phyloP scores from a whole-genome alignment of 2,888 invertebrate genomes.

The Girardia tigrina region DNA sequence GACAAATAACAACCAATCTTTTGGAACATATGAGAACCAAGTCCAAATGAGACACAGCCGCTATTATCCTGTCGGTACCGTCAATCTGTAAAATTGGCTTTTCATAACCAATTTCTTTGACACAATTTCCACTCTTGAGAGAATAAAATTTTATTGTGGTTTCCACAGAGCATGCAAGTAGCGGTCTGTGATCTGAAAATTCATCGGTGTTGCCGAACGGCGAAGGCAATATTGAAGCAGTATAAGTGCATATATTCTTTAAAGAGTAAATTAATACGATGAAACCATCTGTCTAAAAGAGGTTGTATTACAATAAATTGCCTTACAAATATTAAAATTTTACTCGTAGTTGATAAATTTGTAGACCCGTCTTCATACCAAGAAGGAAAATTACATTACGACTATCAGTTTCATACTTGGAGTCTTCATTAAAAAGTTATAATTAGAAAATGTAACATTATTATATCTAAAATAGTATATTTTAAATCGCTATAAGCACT shows the following conservation, averaged over 20 bases:
- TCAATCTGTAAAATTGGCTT: background rate
- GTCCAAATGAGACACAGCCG: background rate
- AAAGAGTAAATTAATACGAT: background rate
- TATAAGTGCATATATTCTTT: background rate
- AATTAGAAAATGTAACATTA: too few relatives aligned
- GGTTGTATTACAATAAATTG: too few relatives aligned
- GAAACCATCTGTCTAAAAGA: background rate
- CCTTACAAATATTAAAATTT: background rate
- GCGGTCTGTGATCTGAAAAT: background rate
- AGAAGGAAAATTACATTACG: background rate
- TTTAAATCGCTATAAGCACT: too few relatives aligned
- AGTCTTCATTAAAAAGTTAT: background rate
- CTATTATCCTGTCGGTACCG: background rate
- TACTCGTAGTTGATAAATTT: background rate
- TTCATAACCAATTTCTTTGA: background rate
- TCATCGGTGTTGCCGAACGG: background rate
- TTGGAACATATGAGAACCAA: background rate
- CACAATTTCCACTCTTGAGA: background rate
- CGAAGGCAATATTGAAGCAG: background rate
- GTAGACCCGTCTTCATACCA: background rate
- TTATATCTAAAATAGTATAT: too few relatives aligned
- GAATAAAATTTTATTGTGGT: background rate
- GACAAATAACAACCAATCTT: background rate
- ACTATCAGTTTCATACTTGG: background rate
- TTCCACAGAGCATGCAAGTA: background rate